Conservation (phyloP, 2,888 invertebrate genomes). For the Lasioglossum marginatum region DNA sequence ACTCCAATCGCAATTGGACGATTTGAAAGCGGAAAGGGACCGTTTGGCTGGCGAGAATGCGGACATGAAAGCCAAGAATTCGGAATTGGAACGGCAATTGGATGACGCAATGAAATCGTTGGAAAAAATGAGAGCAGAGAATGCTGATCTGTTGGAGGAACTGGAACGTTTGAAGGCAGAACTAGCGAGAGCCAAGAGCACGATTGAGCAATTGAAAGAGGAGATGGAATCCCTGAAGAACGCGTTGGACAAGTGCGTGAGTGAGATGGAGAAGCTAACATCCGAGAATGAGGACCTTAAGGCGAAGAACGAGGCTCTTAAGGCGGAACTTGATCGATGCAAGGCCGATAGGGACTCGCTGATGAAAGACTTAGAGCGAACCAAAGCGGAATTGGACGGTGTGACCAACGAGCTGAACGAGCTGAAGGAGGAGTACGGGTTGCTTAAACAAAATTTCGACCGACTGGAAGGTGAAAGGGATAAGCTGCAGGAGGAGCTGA, state of each 20-base stretch:
- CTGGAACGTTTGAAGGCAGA: constrained; percentile 44
- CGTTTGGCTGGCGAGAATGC: constrained; percentile 36
- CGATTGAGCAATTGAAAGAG: constrained; percentile 51
- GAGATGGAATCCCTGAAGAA: constrained; percentile 45
- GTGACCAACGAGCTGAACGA: constrained; percentile 38
- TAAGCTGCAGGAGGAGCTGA: constrained; percentile 42
- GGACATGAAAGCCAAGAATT: constrained; percentile 26
- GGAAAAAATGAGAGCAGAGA: constrained; percentile 40
- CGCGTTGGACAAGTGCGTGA: constrained; percentile 47
- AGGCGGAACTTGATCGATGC: constrained; percentile 47
- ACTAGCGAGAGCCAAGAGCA: constrained; percentile 19
- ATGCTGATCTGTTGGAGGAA: constrained; percentile 47
- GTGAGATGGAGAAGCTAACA: constrained; percentile 55
- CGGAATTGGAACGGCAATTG: constrained; percentile 56
- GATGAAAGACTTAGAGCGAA: constrained; percentile 14
- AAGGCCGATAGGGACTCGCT: constrained; percentile 44
- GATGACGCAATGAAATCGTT: constrained; percentile 31
- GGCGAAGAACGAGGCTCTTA: constrained; percentile 44
- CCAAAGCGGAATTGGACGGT: constrained; percentile 44
- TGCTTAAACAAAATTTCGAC: constrained; percentile 54
- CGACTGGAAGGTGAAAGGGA: constrained; percentile 52
- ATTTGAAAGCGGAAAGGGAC: constrained; percentile 19
- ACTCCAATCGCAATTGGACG: constrained; percentile 13
- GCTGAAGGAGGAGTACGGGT: constrained; percentile 50
- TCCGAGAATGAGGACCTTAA: constrained; percentile 58